phyloP scores from a whole-genome alignment of 2,797 vertebrate species.

The Enteromius viviparus region DNA sequence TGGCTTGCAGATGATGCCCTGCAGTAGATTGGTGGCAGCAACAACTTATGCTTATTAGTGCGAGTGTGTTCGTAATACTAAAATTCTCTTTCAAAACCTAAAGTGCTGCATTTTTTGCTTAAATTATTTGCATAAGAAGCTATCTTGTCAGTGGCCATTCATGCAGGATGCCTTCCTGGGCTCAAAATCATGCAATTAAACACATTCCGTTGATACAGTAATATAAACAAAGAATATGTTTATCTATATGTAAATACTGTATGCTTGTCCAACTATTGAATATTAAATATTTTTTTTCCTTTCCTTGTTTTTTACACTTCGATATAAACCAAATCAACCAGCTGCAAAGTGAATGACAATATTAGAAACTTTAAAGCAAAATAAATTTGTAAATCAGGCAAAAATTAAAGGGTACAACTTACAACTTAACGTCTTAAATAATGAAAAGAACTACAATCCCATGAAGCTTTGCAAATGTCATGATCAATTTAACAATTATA shows the following conservation, averaged over 20 bases:
- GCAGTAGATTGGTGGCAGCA: background rate
- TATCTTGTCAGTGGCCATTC: background rate
- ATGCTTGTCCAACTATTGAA: background rate
- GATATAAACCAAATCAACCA: background rate
- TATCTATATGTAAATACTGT: background rate
- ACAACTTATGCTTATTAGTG: slow-evolving; percentile 5
- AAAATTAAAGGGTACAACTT: too few species aligned
- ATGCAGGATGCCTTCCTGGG: background rate
- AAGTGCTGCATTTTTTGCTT: background rate
- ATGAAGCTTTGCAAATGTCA: background rate
- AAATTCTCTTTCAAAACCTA: background rate
- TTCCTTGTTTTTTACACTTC: background rate
- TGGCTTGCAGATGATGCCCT: background rate
- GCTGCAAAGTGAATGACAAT: background rate
- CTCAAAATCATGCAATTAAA: background rate
- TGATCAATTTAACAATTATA: background rate
- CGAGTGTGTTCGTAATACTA: background rate
- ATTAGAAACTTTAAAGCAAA: background rate
- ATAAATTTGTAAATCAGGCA: too few species aligned
- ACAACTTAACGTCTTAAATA: background rate
- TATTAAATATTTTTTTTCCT: background rate
- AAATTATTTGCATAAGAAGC: background rate
- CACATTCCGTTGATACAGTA: background rate
- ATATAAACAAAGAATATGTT: background rate
- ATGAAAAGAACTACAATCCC: background rate